Evolutionary conservation across 2,888 invertebrate genomes (phyloP).

Genomic region (Spilarctia lutea): DNA sequence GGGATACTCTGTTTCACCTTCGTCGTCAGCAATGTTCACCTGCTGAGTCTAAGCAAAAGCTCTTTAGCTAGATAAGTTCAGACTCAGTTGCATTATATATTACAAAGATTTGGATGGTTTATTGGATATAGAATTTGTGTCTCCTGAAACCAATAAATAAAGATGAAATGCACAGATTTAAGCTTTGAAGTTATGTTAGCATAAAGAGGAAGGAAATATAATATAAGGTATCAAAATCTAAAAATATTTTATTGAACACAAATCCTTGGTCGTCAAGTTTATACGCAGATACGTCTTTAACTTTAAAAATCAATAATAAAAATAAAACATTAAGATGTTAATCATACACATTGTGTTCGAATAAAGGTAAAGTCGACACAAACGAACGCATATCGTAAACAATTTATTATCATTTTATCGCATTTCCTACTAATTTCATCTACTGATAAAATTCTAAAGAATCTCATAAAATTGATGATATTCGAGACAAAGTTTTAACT

Average conservation of each 20-base stretch:
- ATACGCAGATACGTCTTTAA: not conserved
- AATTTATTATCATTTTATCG: not conserved
- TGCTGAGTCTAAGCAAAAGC: constrained; percentile 55
- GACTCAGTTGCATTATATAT: constrained; percentile 44
- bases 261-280: not conserved
- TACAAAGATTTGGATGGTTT: constrained; percentile 46
- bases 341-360: not conserved
- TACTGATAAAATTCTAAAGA: not conserved
- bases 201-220: not conserved
- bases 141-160: not conserved
- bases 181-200: not conserved
- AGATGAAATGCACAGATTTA: not conserved
- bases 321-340: not conserved
- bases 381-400: not conserved
- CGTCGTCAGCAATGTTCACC: constrained; percentile 63
- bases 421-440: not conserved
- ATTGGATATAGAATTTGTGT: constrained; percentile 24
- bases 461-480: not conserved
- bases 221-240: not conserved
- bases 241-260: not conserved
- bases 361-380: not conserved
- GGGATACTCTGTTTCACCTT: constrained; percentile 62
- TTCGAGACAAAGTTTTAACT: not conserved
- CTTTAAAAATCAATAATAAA: not conserved
- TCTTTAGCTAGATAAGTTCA: constrained; percentile 50